These are phyloP conservation scores for Xerus rutilus DNA, from an alignment of 2,797 vertebrate genomes.

Conservation along the genomic window DNA sequence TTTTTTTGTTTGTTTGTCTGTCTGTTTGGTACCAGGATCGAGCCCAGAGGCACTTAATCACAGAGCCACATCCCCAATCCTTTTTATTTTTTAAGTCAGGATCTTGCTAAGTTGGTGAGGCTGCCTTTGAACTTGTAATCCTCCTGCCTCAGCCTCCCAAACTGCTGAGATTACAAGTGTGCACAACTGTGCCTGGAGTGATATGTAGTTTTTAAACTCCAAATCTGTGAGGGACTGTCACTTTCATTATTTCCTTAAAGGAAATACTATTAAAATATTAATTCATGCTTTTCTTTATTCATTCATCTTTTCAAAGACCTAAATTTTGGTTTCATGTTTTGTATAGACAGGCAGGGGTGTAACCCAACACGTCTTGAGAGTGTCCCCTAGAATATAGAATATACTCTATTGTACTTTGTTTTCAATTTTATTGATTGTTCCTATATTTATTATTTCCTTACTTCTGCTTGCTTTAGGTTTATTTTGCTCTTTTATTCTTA, in stretches of 20 bases:
- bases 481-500: not conserved
- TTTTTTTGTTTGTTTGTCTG: no score
- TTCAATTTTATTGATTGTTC: not conserved
- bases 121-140: no score
- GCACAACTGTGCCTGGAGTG: not conserved
- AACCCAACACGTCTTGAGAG: no score
- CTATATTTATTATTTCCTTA: not conserved
- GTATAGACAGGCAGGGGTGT: no score
- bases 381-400: not conserved
- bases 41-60: no score
- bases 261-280: conserved; percentile 11
- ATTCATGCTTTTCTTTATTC: not conserved
- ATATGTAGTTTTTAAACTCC: not conserved
- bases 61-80: no score
- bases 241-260: not conserved
- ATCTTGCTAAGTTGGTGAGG: no score
- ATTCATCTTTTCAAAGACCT: not conserved
- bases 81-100: no score
- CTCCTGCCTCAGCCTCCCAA: no score
- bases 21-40: no score
- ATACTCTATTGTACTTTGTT: conserved; percentile 23
- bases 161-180: no score
- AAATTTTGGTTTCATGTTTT: not conserved
- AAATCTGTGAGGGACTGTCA: not conserved
- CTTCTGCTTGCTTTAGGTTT: not conserved